A percentile compares a stretch with the other conserved stretches of the same genome.
phyloP scores from a whole-genome alignment of 2,888 invertebrate genomes.

The Catotricha subobsoleta region DNA sequence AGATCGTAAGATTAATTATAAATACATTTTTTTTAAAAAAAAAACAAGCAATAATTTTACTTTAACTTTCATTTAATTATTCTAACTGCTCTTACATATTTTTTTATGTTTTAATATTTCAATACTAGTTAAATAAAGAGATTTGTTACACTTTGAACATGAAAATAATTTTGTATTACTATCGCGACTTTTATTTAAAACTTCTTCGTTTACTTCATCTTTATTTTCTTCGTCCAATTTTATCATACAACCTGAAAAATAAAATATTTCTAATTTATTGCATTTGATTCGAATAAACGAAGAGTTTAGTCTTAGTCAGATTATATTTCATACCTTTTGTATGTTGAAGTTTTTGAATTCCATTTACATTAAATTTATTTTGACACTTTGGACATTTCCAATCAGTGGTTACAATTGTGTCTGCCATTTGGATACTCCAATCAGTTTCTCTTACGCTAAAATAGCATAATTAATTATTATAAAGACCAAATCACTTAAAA shows the following conservation, averaged over 20 bases:
- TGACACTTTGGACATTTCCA: slow-evolving; percentile 62
- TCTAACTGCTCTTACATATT: too few relatives aligned
- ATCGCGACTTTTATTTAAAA: slow-evolving; percentile 16
- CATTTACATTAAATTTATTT: slow-evolving; percentile 38
- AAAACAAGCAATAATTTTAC: too few relatives aligned
- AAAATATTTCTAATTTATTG: too few relatives aligned
- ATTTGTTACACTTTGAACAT: slow-evolving; percentile 53
- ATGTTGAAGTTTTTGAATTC: slow-evolving; percentile 59
- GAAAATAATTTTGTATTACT: slow-evolving; percentile 45
- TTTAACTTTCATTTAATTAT: too few relatives aligned
- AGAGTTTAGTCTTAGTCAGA: background rate
- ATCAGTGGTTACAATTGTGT: slow-evolving; percentile 39
- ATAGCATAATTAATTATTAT: slow-evolving; percentile 11
- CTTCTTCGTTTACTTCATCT: slow-evolving; percentile 20
- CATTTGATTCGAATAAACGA: too few relatives aligned
- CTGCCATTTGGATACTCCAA: slow-evolving; percentile 44
- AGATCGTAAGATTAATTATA: too few relatives aligned
- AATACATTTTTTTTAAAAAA: too few relatives aligned
- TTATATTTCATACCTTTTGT: slow-evolving; percentile 20
- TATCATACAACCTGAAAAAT: slow-evolving; percentile 1
- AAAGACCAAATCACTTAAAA: background rate
- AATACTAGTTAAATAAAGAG: slow-evolving; percentile 52
- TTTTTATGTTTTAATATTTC: slow-evolving; percentile 77
- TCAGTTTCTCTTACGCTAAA: slow-evolving; percentile 45
- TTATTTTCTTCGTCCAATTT: slow-evolving; percentile 21